A percentile compares a stretch with the other conserved stretches of the same genome.
phyloP scores from a whole-genome alignment of 2,797 vertebrate species.

The Chaetodon trifasciatus region DNA sequence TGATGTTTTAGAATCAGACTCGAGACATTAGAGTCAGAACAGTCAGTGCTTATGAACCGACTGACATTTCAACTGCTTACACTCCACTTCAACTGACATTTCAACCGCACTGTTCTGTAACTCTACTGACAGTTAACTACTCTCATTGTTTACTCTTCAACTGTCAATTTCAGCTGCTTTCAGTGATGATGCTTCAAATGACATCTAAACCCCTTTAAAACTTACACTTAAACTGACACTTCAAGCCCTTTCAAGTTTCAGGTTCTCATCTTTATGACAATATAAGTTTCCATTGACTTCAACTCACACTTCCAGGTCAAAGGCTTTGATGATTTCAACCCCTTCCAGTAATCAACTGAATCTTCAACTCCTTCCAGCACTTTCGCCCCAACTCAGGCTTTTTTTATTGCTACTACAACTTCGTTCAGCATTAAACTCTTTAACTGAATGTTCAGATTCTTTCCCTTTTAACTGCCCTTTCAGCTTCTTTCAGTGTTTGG shows the following conservation, averaged over 20 bases:
- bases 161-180: not conserved
- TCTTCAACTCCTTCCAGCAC: not conserved
- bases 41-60: not conserved
- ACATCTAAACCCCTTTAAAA: too few species aligned
- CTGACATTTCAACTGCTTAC: not conserved
- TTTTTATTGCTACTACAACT: not conserved
- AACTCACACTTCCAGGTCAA: not conserved
- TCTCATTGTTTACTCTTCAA: not conserved
- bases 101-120: not conserved
- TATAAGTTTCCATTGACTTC: not conserved
- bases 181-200: not conserved
- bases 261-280: not conserved
- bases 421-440: not conserved
- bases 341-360: not conserved
- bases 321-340: not conserved
- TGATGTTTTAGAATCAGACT: not conserved
- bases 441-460: not conserved
- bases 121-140: not conserved
- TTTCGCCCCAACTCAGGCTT: not conserved
- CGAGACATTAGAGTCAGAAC: slow-evolving; percentile 2
- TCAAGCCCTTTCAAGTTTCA: not conserved
- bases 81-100: not conserved
- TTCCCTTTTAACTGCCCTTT: not conserved
- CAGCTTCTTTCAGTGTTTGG: not conserved
- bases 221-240: not conserved